These are phyloP conservation scores for Platorchestia sp. DNA, from an alignment of 1,140 invertebrate genomes.

Conservation along the genomic window DNA sequence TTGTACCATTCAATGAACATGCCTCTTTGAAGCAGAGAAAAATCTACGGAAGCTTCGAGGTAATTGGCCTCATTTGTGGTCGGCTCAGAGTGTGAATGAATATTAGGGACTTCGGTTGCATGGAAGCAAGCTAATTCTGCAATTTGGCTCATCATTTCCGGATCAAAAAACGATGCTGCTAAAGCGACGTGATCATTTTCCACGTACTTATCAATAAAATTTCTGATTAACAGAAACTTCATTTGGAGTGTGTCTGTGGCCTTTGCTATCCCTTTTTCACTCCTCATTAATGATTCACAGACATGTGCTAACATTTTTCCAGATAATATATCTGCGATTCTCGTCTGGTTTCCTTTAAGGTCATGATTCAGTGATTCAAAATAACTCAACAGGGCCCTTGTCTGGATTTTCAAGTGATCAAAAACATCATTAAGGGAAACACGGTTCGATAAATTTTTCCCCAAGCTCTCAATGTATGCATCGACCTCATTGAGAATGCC, in stretches of 20 bases:
- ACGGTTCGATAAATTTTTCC: not conserved
- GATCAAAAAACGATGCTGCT: not conserved
- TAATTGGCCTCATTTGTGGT: not conserved
- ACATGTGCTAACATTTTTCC: not conserved
- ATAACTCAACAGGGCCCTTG: not conserved
- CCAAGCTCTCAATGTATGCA: not conserved
- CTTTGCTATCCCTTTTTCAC: not conserved
- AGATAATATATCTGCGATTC: not conserved
- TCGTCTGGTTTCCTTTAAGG: not conserved
- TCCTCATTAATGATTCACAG: not conserved
- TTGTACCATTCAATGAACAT: not conserved
- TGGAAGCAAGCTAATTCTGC: not conserved
- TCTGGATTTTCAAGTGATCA: not conserved
- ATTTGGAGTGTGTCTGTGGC: not conserved
- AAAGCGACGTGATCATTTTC: not conserved
- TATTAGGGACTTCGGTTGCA: not conserved
- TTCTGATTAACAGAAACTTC: not conserved
- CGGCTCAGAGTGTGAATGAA: not conserved
- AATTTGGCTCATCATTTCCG: not conserved
- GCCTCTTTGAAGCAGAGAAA: not conserved
- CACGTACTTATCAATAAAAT: not conserved
- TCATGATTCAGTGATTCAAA: not conserved
- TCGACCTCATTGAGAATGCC: not conserved
- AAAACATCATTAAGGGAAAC: not conserved
- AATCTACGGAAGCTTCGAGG: not conserved